Evolutionary conservation across 2,888 invertebrate species (phyloP).

Genomic region (Tyria jacobaeae): DNA sequence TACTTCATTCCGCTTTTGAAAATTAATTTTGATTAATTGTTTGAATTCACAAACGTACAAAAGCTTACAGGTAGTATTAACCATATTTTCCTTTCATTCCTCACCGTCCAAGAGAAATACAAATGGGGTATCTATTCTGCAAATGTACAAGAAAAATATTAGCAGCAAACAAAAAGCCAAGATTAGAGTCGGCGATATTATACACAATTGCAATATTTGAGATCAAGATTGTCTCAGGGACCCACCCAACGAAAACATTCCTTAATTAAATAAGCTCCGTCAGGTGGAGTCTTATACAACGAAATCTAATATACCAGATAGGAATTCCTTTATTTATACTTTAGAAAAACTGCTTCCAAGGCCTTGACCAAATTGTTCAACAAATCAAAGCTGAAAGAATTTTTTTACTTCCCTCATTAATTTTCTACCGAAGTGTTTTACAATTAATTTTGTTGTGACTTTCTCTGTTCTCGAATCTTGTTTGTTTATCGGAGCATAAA

Average conservation of each 20-base stretch:
- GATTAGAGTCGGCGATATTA: conserved; percentile 54
- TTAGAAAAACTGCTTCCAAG: conserved; percentile 39
- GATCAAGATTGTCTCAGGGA: conserved; percentile 52
- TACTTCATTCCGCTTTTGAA: too few species aligned
- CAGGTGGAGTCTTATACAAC: conserved; percentile 66
- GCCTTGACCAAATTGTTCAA: conserved; percentile 46
- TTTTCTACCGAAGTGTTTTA: conserved; percentile 48
- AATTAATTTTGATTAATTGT: not conserved
- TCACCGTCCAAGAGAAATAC: conserved; percentile 12
- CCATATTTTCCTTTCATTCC: conserved; percentile 31
- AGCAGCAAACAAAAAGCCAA: conserved; percentile 41
- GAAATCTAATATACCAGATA: conserved; percentile 71
- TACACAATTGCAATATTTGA: conserved; percentile 62
- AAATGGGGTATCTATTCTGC: conserved; percentile 27
- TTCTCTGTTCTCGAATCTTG: conserved; percentile 41
- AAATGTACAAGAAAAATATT: conserved; percentile 46
- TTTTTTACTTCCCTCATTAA: conserved; percentile 47
- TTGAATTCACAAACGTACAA: too few species aligned
- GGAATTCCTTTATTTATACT: conserved; percentile 65
- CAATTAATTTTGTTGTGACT: conserved; percentile 51
- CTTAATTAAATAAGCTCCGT: conserved; percentile 75
- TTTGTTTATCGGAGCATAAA: conserved; percentile 37
- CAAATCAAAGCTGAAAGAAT: conserved; percentile 47
- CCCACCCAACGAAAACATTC: conserved; percentile 65
- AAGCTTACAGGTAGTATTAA: conserved; percentile 8